Evolutionary conservation across 30 jellyfish, hydroid and myxozoan genomes (phyloP).

Genomic region (Cassiopea andromeda): DNA sequence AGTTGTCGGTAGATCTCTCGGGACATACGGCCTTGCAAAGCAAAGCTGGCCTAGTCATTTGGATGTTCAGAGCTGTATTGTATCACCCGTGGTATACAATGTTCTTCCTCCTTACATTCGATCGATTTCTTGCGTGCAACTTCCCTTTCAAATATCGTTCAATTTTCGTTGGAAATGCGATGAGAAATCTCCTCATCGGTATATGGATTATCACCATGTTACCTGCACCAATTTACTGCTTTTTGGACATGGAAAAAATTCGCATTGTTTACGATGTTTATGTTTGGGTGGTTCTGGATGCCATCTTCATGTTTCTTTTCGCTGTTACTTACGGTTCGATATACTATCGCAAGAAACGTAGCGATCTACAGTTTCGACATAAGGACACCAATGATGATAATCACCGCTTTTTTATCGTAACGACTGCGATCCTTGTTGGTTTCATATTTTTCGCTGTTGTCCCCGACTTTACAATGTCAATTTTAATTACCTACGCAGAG

Average conservation of each 20-base stretch:
- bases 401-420: conserved; percentile 27
- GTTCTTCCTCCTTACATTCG: conserved; percentile 20
- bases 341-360: conserved; percentile 34
- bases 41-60: conserved; percentile 7
- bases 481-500: conserved; percentile 1
- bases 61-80: conserved; percentile 43
- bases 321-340: conserved; percentile 29
- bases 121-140: conserved; percentile 43
- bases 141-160: conserved; percentile 45
- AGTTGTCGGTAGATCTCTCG: conserved; percentile 9
- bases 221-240: conserved; percentile 39
- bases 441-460: conserved; percentile 28
- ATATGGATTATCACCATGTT: conserved; percentile 10
- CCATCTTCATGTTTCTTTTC: conserved; percentile 19
- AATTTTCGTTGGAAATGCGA: neutral
- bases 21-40: conserved; percentile 14
- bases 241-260: conserved; percentile 37
- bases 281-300: conserved; percentile 34
- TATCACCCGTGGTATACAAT: conserved; percentile 53
- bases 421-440: conserved; percentile 28
- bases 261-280: conserved; percentile 20
- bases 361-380: conserved; percentile 37
- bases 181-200: conserved; percentile 22
- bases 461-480: conserved; percentile 31
- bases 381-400: conserved; percentile 38